A percentile compares a stretch with the other conserved stretches of the same genome.
phyloP scores from a whole-genome alignment of 2,797 vertebrate species.

The Nyctibius grandis region DNA sequence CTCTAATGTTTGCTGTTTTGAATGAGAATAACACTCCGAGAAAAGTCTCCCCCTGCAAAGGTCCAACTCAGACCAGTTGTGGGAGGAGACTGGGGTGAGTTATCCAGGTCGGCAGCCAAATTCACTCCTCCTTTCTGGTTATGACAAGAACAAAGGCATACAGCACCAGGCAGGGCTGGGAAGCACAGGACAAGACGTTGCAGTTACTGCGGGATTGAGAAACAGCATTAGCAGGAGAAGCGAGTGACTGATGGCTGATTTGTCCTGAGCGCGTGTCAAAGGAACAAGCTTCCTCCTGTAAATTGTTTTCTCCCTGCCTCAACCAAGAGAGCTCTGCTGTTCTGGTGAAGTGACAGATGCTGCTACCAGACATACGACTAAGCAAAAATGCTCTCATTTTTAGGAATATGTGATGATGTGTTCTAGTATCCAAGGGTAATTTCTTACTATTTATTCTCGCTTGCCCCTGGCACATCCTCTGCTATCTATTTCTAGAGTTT shows the following conservation, averaged over 20 bases:
- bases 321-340: background rate
- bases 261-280: background rate
- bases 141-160: background rate
- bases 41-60: background rate
- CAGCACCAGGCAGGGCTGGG: background rate
- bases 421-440: background rate
- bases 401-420: background rate
- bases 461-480: background rate
- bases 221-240: background rate
- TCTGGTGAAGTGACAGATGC: background rate
- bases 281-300: background rate
- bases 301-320: background rate
- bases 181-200: background rate
- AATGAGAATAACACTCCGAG: constrained; percentile 7
- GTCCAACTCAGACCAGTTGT: background rate
- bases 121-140: background rate
- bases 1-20: constrained; percentile 58
- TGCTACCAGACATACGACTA: background rate
- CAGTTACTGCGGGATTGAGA: background rate
- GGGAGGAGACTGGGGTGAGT: background rate
- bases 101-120: background rate
- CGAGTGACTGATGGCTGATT: background rate
- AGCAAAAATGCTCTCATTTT: background rate
- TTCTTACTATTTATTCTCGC: background rate
- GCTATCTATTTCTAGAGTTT: background rate